Evolutionary conservation across 2,888 invertebrate genomes (phyloP).

Genomic region (Lissonota sp.): DNA sequence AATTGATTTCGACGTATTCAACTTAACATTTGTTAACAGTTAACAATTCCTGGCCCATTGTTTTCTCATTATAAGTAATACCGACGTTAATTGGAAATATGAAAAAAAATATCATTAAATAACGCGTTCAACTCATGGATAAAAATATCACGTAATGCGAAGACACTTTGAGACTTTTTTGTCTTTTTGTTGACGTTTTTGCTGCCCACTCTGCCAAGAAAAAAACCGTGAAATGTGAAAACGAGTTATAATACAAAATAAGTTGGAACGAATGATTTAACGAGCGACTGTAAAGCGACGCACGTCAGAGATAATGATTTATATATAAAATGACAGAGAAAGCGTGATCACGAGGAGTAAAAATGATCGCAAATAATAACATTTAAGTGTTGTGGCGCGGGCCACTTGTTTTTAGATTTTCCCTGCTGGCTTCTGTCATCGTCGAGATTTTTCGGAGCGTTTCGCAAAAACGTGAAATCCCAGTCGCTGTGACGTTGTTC

Average conservation of each 20-base stretch:
- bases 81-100: no score
- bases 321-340: conserved; percentile 1
- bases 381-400: conserved; percentile 17
- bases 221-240: not conserved
- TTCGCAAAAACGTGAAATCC: conserved; percentile 43
- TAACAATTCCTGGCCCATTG: no score
- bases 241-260: conserved; percentile 19
- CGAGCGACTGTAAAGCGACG: conserved; percentile 17
- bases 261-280: conserved; percentile 1
- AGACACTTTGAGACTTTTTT: no score
- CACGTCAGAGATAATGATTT: conserved; percentile 3
- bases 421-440: conserved; percentile 1
- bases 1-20: no score
- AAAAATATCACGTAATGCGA: no score
- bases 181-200: no score
- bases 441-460: conserved; percentile 11
- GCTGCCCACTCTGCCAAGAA: not conserved
- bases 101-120: no score
- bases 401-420: conserved; percentile 37
- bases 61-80: no score
- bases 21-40: no score
- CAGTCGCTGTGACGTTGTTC: not conserved
- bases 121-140: no score
- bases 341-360: conserved; percentile 35
- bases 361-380: conserved; percentile 45